These are phyloP conservation scores for Propithecus deckenii DNA, from an alignment of 2,797 vertebrate genomes.

Conservation along the genomic window DNA sequence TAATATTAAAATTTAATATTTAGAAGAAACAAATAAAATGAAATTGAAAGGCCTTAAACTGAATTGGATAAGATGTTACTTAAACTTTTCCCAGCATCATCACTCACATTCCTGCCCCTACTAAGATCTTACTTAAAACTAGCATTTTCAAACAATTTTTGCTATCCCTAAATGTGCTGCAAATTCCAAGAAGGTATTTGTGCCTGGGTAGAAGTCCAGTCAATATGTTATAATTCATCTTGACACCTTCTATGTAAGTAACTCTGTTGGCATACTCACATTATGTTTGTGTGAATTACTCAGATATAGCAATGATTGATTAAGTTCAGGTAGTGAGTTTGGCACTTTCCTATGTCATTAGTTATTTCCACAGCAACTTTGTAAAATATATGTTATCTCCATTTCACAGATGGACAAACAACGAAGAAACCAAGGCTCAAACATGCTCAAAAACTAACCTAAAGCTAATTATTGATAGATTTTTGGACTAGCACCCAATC, in stretches of 20 bases:
- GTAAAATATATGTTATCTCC: not conserved
- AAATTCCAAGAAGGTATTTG: not conserved
- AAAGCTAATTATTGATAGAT: not conserved
- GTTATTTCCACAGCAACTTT: constrained; percentile 7
- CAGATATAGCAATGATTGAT: not conserved
- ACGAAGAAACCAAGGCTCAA: not conserved
- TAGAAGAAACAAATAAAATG: constrained; percentile 28
- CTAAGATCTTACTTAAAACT: constrained; percentile 23
- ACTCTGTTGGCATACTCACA: not conserved
- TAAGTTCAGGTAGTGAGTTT: not conserved
- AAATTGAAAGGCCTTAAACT: not conserved
- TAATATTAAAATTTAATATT: constrained; percentile 15
- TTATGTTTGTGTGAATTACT: not conserved
- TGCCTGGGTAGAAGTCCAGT: not conserved
- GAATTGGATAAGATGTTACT: not conserved
- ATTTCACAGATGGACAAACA: constrained; percentile 31
- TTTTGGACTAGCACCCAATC: not conserved
- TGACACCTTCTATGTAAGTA: constrained; percentile 1
- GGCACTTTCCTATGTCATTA: not conserved
- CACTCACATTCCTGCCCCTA: not conserved
- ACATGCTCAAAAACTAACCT: not conserved
- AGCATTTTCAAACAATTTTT: constrained; percentile 26
- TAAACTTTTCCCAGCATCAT: not conserved
- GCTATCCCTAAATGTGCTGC: not conserved
- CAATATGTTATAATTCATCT: constrained; percentile 29